phyloP scores from a whole-genome alignment of 2,797 vertebrate genomes.

The Malurus splendens region DNA sequence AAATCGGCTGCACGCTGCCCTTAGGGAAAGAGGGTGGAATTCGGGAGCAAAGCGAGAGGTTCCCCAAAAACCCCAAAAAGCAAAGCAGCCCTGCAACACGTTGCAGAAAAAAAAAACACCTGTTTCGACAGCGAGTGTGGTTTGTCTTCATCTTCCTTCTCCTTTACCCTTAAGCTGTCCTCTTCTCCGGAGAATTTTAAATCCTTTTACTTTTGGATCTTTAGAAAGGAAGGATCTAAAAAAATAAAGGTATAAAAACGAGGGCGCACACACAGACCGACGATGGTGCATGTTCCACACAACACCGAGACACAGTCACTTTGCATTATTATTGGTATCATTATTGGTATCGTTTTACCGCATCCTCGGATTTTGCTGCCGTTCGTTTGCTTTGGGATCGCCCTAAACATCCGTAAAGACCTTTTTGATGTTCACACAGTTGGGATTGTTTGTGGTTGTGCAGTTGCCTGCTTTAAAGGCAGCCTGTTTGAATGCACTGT shows the following conservation, averaged over 20 bases:
- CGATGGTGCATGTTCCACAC: constrained; percentile 70
- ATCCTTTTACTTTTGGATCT: constrained; percentile 25
- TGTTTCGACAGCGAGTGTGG: constrained; percentile 52
- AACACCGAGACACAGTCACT: constrained; percentile 56
- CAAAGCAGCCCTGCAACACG: constrained; percentile 58
- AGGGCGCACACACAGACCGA: constrained; percentile 69
- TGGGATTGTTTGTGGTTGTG: constrained; percentile 84
- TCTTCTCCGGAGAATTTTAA: constrained; percentile 27
- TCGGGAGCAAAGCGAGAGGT: background rate
- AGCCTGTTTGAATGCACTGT: constrained; percentile 84
- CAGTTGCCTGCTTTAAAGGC: constrained; percentile 79
- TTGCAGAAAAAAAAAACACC: constrained; percentile 67
- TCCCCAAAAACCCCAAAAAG: background rate
- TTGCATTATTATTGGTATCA: background rate
- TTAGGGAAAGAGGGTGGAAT: background rate
- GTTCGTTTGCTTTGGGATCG: background rate
- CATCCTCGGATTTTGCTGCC: background rate
- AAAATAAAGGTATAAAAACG: constrained; percentile 60
- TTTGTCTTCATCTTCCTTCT: constrained; percentile 21
- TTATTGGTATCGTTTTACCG: background rate
- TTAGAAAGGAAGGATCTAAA: constrained; percentile 62
- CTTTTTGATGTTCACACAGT: constrained; percentile 93
- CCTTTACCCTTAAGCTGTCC: background rate
- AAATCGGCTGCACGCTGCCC: background rate
- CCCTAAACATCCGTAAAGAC: constrained; percentile 94